A percentile compares a stretch with the other conserved stretches of the same genome.
Evolutionary conservation across 2,888 invertebrate genomes (phyloP).

Genomic region (Lepidocyrtoides sp.): DNA sequence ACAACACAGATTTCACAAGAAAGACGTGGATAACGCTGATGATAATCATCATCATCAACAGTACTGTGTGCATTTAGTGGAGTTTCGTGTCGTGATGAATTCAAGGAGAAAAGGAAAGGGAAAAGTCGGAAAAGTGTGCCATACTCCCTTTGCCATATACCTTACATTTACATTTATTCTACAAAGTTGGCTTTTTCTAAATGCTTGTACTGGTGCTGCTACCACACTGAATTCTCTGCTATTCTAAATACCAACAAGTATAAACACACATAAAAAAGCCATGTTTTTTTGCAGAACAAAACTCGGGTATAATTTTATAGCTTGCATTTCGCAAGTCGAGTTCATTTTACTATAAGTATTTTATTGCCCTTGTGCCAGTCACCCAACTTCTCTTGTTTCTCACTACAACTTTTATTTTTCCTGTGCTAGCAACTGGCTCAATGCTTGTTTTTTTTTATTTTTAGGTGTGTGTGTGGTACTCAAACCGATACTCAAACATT

Average conservation of each 20-base stretch:
- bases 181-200: neutral
- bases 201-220: neutral
- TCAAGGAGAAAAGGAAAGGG: slow-evolving; percentile 15
- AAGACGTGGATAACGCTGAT: neutral
- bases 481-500: too few species aligned
- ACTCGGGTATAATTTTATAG: neutral
- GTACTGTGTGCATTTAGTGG: too few species aligned
- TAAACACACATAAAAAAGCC: neutral
- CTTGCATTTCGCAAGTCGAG: neutral
- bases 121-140: neutral
- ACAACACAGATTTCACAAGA: neutral
- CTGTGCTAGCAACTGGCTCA: too few species aligned
- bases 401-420: neutral
- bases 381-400: neutral
- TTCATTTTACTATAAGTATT: slow-evolving; percentile 19
- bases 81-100: slow-evolving; percentile 10
- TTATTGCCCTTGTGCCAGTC: slow-evolving; percentile 16
- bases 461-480: neutral
- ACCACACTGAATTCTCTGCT: neutral
- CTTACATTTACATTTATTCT: too few species aligned
- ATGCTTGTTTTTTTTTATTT: neutral
- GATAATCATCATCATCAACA: slow-evolving; percentile 16
- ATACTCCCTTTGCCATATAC: too few species aligned
- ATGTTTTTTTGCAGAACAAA: neutral
- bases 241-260: slow-evolving; percentile 19